A percentile compares a stretch with the other conserved stretches of the same genome.
phyloP scores from a whole-genome alignment of 1,140 invertebrate genomes.

The Drosophila pallidifrons region DNA sequence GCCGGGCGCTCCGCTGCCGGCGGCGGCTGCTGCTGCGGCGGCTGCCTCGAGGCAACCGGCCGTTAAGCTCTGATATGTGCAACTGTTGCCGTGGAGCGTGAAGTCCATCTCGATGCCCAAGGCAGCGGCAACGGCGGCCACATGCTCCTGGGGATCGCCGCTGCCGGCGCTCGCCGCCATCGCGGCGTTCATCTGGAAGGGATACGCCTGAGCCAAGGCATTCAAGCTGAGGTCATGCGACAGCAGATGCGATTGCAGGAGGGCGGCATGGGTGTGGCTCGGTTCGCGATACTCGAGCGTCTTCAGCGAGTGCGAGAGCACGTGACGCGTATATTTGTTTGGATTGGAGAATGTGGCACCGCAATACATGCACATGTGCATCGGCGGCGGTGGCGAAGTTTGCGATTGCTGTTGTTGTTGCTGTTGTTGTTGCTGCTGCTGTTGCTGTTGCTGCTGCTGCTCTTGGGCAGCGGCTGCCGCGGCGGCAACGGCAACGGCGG shows the following conservation, averaged over 20 bases:
- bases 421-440: slow-evolving; percentile 28
- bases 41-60: slow-evolving; percentile 54
- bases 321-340: slow-evolving; percentile 94
- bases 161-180: slow-evolving; percentile 84
- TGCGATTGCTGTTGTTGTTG: slow-evolving; percentile 46
- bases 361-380: slow-evolving; percentile 93
- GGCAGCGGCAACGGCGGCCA: slow-evolving; percentile 74
- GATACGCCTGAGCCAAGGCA: slow-evolving; percentile 74
- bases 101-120: slow-evolving; percentile 80
- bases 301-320: slow-evolving; percentile 94
- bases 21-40: slow-evolving; percentile 10
- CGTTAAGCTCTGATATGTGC: slow-evolving; percentile 65
- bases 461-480: slow-evolving; percentile 51
- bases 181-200: slow-evolving; percentile 85
- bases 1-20: slow-evolving; percentile 43
- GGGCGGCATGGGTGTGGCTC: slow-evolving; percentile 82
- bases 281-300: slow-evolving; percentile 93
- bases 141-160: slow-evolving; percentile 86
- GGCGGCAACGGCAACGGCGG: slow-evolving; percentile 53
- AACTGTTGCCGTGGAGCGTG: slow-evolving; percentile 84
- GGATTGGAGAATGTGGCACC: slow-evolving; percentile 94
- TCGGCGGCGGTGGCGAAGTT: slow-evolving; percentile 53
- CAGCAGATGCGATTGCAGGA: slow-evolving; percentile 84
- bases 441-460: slow-evolving; percentile 59
- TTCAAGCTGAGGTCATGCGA: slow-evolving; percentile 85